phyloP scores from a whole-genome alignment of 2,888 invertebrate species.

The Harpalus rufipes region DNA sequence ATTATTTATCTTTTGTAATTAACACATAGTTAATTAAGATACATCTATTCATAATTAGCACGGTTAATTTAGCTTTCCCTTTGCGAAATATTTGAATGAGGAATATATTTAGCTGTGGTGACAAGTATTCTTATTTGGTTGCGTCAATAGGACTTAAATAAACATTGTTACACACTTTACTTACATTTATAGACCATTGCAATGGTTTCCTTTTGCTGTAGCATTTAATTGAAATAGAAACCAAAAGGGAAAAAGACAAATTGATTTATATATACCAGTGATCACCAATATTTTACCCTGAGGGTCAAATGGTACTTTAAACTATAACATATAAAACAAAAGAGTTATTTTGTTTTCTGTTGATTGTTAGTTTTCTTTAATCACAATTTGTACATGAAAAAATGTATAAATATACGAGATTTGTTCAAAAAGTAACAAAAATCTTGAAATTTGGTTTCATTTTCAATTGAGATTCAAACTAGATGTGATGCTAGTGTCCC shows the following conservation, averaged over 20 bases:
- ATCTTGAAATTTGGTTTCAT: too few relatives aligned
- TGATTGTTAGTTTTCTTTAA: too few relatives aligned
- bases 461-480: too few relatives aligned
- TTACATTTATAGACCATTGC: background rate
- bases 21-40: background rate
- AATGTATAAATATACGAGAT: too few relatives aligned
- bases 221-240: slow-evolving; percentile 11
- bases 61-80: background rate
- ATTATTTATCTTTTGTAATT: background rate
- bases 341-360: too few relatives aligned
- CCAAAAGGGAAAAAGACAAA: background rate
- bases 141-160: background rate
- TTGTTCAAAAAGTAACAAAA: too few relatives aligned
- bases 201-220: slow-evolving; percentile 70
- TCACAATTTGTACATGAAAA: too few relatives aligned
- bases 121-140: background rate
- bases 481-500: too few relatives aligned
- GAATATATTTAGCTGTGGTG: background rate
- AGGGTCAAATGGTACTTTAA: too few relatives aligned
- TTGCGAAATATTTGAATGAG: background rate
- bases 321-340: too few relatives aligned
- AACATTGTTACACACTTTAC: background rate
- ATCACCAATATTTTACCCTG: too few relatives aligned
- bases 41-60: background rate
- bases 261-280: background rate